These are phyloP conservation scores for Noturus placidus DNA, from an alignment of 2,113 vertebrate species.

Conservation along the genomic window DNA sequence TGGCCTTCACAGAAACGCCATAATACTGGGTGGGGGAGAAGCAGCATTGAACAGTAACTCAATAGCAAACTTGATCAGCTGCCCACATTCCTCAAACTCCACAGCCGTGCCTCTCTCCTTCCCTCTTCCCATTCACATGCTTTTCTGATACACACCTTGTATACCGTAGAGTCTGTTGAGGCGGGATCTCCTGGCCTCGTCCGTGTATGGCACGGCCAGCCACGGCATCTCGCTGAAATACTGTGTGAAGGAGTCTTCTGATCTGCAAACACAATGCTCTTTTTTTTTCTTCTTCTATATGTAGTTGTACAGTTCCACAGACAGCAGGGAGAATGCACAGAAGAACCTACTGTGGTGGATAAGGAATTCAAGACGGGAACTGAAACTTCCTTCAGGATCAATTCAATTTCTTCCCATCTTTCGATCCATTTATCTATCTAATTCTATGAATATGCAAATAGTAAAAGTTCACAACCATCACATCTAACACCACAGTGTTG, in stretches of 20 bases:
- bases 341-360: neutral
- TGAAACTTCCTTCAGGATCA: neutral
- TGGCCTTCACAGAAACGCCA: neutral
- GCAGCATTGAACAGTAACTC: slow-evolving; percentile 32
- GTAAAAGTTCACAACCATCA: neutral
- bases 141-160: slow-evolving; percentile 79
- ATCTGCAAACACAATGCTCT: slow-evolving; percentile 69
- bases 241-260: slow-evolving; percentile 97
- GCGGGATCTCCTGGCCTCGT: slow-evolving; percentile 88
- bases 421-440: neutral
- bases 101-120: slow-evolving; percentile 43
- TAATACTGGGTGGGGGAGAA: neutral
- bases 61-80: slow-evolving; percentile 61
- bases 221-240: slow-evolving; percentile 99
- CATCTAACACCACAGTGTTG: neutral
- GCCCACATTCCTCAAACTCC: slow-evolving; percentile 60
- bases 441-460: neutral
- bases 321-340: neutral
- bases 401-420: neutral
- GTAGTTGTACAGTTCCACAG: neutral
- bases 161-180: slow-evolving; percentile 96
- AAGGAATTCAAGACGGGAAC: neutral
- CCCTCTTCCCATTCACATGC: neutral
- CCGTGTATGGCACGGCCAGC: slow-evolving; percentile 89
- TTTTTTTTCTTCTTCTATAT: neutral